Conservation (phyloP, 2,797 vertebrate genomes). For the Xiphorhynchus erythropygius region DNA sequence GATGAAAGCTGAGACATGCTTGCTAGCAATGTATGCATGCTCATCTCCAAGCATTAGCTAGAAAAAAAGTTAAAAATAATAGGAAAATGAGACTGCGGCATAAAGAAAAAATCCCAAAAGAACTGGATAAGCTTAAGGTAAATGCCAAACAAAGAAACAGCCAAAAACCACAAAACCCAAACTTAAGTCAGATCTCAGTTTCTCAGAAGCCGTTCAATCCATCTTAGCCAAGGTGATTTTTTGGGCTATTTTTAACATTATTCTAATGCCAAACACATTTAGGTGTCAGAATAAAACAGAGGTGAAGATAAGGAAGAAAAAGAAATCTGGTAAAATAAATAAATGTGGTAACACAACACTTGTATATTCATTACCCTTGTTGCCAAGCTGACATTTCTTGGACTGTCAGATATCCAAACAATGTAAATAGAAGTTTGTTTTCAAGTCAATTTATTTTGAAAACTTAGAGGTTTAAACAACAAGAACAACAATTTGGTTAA, state of each 20-base stretch:
- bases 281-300: constrained; percentile 27
- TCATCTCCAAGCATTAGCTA: not conserved
- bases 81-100: not conserved
- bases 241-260: not conserved
- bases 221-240: not conserved
- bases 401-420: not conserved
- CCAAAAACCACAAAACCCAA: not conserved
- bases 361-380: not conserved
- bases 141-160: not conserved
- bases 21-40: not conserved
- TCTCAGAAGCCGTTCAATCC: constrained; percentile 3
- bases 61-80: not conserved
- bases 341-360: not conserved
- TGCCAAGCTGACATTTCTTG: not conserved
- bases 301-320: not conserved
- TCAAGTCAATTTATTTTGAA: constrained; percentile 18
- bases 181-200: not conserved
- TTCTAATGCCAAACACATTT: not conserved
- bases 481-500: not conserved
- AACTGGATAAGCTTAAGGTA: constrained; percentile 3
- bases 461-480: not conserved
- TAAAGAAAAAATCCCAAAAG: not conserved
- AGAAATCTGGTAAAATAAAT: constrained; percentile 9
- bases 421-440: not conserved
- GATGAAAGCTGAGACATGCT: not conserved